Evolutionary conservation across 2,113 vertebrate species (phyloP), one percentile per base, ranked within the genome.

Genomic region (Pithys albifrons): DNA sequence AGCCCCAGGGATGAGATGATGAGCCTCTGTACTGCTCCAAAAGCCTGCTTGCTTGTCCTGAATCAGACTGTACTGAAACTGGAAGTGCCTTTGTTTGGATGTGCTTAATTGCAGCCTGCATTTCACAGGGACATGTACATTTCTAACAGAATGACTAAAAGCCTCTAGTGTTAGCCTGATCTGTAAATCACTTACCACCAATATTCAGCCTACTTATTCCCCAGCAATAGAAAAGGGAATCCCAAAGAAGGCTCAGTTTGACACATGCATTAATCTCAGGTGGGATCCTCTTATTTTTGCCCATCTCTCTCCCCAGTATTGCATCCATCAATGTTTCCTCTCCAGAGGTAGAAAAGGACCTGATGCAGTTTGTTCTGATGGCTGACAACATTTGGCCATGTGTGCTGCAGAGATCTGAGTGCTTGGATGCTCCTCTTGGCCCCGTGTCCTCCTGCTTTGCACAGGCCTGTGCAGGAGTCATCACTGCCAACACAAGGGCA

Each of bases 101-200:
- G 5, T 35, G 33, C n/a, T 80, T 45, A 91, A 91, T 69, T 80
- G 69, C 65, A 88, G 67, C 64, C 52, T 51, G 39, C 17, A 3
- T 77, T 88, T 90, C 45, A 15, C 17, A 24, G 43, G 79, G 64
- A 52, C 59, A 0, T 5, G 15, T 57, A 19, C 17, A 6, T 49
- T 88, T 59, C 69, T 81, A 79, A 52, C 48, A 45, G 76, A 66
- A 80, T 80, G 78, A 74, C 75, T 96, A 84, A 95, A 95, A 94
- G 11, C 79, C 75, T 83, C 29, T 11, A 59, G n/a, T 1, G 0
- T 90, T 85, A 95, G 52, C 55, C 75, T 84, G 48, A 52, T 80
- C 35, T 65, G 72, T 83, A 95, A 95, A 81, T 88, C 17, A 6
- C 80, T 70, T 79, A 41, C 25, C 80, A 79, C 33, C 35, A 14